Conservation (phyloP, 1,140 invertebrate genomes). For the Drosophila funebris region DNA sequence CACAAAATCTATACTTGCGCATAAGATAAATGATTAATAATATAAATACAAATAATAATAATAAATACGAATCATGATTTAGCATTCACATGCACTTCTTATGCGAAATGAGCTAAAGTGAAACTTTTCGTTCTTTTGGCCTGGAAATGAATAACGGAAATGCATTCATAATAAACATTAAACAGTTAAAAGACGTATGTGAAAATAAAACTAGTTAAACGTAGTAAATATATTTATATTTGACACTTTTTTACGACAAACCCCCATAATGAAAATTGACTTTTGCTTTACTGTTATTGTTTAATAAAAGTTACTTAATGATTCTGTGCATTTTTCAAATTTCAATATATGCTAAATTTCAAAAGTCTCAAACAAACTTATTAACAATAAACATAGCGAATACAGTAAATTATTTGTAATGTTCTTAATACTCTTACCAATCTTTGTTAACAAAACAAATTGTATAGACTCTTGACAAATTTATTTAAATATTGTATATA, state of each 20-base stretch:
- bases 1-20: constrained; percentile 58
- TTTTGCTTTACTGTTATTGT: constrained; percentile 56
- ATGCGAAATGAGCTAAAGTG: not conserved
- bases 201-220: constrained; percentile 59
- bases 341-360: constrained; percentile 45
- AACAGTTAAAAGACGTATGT: constrained; percentile 24
- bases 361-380: constrained; percentile 57
- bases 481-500: constrained; percentile 66
- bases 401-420: constrained; percentile 16
- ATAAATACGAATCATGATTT: constrained; percentile 22
- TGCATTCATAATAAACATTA: constrained; percentile 1
- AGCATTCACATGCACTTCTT: constrained; percentile 16
- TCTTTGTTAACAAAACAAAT: constrained; percentile 63
- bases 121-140: constrained; percentile 1
- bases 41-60: constrained; percentile 6
- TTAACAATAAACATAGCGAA: constrained; percentile 30
- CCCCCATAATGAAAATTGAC: constrained; percentile 10
- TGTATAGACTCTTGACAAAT: constrained; percentile 69
- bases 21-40: constrained; percentile 31
- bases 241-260: constrained; percentile 54
- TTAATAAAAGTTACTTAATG: constrained; percentile 27
- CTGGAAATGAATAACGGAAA: not conserved
- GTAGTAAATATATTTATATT: constrained; percentile 49
- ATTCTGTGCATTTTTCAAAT: constrained; percentile 64
- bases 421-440: constrained; percentile 61